These are phyloP conservation scores for Caloenas nicobarica DNA, from an alignment of 2,113 vertebrate species.

Conservation along the genomic window DNA sequence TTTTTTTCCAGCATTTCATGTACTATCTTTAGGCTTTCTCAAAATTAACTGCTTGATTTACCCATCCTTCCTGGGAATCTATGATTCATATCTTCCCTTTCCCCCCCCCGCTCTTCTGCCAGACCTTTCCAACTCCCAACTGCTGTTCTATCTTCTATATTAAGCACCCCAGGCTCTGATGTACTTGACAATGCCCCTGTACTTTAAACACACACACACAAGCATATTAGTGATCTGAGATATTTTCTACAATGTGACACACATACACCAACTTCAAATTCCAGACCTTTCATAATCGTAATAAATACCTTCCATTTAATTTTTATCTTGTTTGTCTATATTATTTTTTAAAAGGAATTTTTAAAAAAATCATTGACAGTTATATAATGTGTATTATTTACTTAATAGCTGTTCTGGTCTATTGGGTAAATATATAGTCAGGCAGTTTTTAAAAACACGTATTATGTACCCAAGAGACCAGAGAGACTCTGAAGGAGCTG, in stretches of 20 bases:
- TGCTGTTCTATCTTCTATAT: slow-evolving; percentile 68
- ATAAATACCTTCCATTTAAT: neutral
- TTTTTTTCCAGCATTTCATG: neutral
- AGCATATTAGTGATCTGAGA: slow-evolving; percentile 21
- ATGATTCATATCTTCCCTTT: slow-evolving; percentile 70
- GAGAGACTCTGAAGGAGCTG: slow-evolving; percentile 69
- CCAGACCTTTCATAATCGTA: neutral
- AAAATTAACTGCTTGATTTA: slow-evolving; percentile 71
- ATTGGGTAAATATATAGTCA: slow-evolving; percentile 72
- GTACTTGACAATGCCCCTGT: slow-evolving; percentile 42
- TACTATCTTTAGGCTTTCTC: slow-evolving; percentile 54
- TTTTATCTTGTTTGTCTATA: neutral
- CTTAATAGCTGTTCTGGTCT: slow-evolving; percentile 69
- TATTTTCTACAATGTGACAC: neutral
- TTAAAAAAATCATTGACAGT: neutral
- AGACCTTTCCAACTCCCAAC: slow-evolving; percentile 70
- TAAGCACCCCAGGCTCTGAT: slow-evolving; percentile 55
- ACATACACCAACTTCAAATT: neutral
- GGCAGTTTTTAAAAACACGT: slow-evolving; percentile 66
- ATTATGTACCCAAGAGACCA: slow-evolving; percentile 71
- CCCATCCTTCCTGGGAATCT: slow-evolving; percentile 64
- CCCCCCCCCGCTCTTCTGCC: neutral
- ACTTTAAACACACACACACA: slow-evolving; percentile 20
- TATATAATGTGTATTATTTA: slow-evolving; percentile 68
- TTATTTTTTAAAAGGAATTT: neutral